Conservation (phyloP, 2,797 vertebrate genomes). For the Arctocebus calabarensis region DNA sequence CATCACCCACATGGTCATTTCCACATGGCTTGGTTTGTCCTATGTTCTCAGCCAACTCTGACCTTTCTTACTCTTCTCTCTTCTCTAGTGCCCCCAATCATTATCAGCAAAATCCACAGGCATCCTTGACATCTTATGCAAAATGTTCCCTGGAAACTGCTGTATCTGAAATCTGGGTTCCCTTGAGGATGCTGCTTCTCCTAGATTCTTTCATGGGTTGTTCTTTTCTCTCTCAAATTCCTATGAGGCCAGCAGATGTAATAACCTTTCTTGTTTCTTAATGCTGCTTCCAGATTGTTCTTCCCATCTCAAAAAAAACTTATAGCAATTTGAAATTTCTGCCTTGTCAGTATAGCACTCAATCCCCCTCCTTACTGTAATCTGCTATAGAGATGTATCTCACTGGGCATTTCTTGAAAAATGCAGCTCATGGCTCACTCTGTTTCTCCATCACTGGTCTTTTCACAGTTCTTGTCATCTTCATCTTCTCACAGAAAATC, state of each 20-base stretch:
- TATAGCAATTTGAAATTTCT: background rate
- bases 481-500: background rate
- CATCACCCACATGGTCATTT: background rate
- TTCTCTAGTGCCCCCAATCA: background rate
- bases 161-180: background rate
- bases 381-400: background rate
- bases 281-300: background rate
- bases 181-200: background rate
- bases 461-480: background rate
- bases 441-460: background rate
- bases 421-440: background rate
- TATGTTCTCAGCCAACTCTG: background rate
- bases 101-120: background rate
- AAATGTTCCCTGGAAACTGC: background rate
- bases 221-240: background rate
- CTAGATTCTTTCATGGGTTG: background rate
- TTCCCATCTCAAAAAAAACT: slow-evolving; percentile 10
- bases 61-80: background rate
- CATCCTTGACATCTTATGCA: background rate
- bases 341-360: background rate
- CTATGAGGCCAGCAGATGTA: background rate
- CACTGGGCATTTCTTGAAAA: background rate
- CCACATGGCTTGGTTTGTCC: background rate
- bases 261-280: background rate
- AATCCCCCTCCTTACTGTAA: background rate